Percentiles rank a stretch among this genome's conserved stretches.
These are phyloP conservation scores for Brachyptera putata DNA, from an alignment of 2,888 invertebrate species.

Conservation along the genomic window DNA sequence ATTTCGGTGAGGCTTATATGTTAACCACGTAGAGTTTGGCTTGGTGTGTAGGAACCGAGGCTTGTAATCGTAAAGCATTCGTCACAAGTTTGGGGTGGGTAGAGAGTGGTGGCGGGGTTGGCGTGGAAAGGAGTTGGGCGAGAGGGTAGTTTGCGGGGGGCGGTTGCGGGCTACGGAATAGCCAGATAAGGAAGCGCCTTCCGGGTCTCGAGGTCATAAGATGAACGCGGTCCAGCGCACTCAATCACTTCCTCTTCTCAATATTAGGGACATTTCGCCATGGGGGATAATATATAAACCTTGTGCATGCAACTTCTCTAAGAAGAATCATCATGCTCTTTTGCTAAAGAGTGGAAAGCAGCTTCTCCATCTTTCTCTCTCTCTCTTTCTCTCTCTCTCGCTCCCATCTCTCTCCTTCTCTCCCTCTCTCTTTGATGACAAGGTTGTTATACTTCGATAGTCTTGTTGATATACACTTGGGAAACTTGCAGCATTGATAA, in stretches of 20 bases:
- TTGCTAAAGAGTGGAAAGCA: too few species aligned
- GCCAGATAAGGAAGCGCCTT: conserved; percentile 23
- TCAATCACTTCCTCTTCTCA: background rate
- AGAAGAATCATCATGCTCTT: too few species aligned
- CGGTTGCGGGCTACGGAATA: conserved; percentile 6
- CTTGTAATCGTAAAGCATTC: conserved; percentile 18
- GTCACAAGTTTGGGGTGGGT: conserved; percentile 1
- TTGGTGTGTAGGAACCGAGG: conserved; percentile 5
- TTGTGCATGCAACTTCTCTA: too few species aligned
- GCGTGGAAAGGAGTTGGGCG: background rate
- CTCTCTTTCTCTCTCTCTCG: too few species aligned
- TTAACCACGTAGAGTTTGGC: background rate
- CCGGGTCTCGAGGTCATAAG: conserved; percentile 21
- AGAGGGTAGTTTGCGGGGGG: background rate
- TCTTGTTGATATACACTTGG: too few species aligned
- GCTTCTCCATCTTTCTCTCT: too few species aligned
- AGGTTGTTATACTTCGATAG: too few species aligned
- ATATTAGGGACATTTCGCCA: conserved; percentile 20
- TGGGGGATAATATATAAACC: background rate
- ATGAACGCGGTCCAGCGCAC: conserved; percentile 24
- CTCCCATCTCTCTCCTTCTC: too few species aligned
- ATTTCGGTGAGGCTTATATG: background rate
- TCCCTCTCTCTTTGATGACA: too few species aligned
- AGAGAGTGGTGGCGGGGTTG: conserved; percentile 1
- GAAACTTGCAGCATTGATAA: too few species aligned